Evolutionary conservation across 2,888 invertebrate species (phyloP).

Genomic region (Digitonthophagus gazella): DNA sequence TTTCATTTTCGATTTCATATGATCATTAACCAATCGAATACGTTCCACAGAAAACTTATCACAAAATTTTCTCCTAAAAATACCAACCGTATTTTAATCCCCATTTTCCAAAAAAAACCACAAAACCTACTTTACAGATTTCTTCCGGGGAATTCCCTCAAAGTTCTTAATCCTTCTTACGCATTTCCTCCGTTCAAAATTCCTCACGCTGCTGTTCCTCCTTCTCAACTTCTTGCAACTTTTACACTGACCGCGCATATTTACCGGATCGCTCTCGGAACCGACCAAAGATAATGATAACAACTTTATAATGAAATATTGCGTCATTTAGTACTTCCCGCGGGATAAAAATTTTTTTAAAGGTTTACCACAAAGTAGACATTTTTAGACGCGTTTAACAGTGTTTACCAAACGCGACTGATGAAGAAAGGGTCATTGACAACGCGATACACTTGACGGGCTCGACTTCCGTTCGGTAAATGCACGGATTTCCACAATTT

Average conservation of each 20-base stretch:
- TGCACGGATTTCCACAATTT: constrained; percentile 16
- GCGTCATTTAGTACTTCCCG: background rate
- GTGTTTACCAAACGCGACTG: background rate
- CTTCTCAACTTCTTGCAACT: background rate
- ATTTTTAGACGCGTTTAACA: background rate
- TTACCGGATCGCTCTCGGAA: background rate
- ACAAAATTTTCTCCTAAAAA: background rate
- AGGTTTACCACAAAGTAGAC: too few species aligned
- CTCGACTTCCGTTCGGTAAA: constrained; percentile 6
- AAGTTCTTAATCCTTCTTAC: constrained; percentile 3
- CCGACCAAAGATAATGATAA: background rate
- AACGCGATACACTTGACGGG: constrained; percentile 5
- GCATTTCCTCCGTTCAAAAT: background rate
- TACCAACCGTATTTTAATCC: background rate
- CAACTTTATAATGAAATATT: background rate
- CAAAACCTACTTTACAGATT: background rate
- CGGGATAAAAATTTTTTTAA: too few species aligned
- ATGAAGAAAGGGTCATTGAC: constrained; percentile 7
- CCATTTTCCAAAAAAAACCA: background rate
- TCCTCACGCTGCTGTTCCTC: background rate
- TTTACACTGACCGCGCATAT: background rate
- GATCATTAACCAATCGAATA: background rate
- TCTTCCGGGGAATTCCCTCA: background rate
- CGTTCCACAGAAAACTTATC: too few species aligned
- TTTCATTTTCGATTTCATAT: background rate